Conservation (phyloP, 2,888 invertebrate genomes). For the Trichopria drosophilae region DNA sequence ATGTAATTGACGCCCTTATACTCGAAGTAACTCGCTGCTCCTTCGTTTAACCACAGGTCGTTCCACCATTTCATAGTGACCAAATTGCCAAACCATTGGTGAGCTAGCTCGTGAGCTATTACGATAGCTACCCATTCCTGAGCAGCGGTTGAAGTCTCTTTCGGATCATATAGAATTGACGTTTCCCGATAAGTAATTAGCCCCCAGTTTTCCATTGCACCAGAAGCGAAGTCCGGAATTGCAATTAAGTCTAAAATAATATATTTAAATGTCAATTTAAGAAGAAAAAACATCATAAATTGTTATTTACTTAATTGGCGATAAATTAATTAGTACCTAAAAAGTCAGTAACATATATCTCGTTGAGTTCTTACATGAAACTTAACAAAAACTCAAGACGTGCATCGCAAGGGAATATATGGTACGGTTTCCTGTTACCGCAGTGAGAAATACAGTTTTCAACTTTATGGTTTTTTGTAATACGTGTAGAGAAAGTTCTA, state of each 20-base stretch:
- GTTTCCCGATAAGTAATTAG: conserved; percentile 75
- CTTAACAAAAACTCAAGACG: too few relatives aligned
- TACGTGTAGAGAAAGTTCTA: too few relatives aligned
- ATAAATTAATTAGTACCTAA: too few relatives aligned
- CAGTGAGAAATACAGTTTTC: too few relatives aligned
- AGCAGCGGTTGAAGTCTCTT: conserved; percentile 67
- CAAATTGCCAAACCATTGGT: conserved; percentile 89
- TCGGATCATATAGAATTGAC: conserved; percentile 67
- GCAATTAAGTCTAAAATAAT: conserved; percentile 75
- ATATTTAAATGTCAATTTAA: too few relatives aligned
- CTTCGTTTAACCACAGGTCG: conserved; percentile 89
- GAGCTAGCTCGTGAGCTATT: conserved; percentile 73
- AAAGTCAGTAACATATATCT: too few relatives aligned
- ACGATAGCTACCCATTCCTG: conserved; percentile 71
- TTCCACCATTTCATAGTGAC: conserved; percentile 96
- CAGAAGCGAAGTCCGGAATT: conserved; percentile 70
- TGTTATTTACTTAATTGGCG: too few relatives aligned
- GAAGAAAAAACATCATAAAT: too few relatives aligned
- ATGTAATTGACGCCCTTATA: conserved; percentile 71
- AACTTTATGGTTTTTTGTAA: too few relatives aligned
- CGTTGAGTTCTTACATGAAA: too few relatives aligned
- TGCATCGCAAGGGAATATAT: too few relatives aligned
- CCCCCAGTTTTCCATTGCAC: conserved; percentile 82
- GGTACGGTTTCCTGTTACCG: too few relatives aligned
- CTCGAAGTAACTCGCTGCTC: conserved; percentile 80